phyloP scores from a whole-genome alignment of 2,797 vertebrate genomes.

The Chaetophractus vellerosus region DNA sequence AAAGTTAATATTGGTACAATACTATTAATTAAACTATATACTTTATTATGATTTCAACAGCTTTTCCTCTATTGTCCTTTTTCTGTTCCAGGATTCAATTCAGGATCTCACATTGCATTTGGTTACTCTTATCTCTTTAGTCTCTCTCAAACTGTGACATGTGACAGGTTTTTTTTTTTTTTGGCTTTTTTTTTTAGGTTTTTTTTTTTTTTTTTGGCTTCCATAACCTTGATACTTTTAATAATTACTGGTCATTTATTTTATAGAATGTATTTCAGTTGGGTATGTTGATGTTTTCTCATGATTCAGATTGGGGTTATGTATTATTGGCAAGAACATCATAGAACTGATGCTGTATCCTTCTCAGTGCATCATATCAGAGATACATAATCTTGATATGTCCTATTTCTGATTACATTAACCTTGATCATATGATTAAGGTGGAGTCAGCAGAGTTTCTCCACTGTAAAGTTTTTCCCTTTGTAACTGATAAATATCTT shows the following conservation, averaged over 20 bases:
- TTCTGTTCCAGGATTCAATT: background rate
- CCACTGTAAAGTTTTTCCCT: background rate
- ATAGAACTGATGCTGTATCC: background rate
- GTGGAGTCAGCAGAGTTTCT: background rate
- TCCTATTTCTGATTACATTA: background rate
- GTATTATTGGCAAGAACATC: background rate
- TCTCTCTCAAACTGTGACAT: background rate
- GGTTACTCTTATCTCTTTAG: background rate
- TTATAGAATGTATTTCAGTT: background rate
- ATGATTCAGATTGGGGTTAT: background rate
- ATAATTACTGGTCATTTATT: background rate
- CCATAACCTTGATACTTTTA: background rate
- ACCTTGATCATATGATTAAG: background rate
- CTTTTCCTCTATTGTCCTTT: background rate
- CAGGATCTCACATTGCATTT: background rate
- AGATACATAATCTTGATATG: background rate
- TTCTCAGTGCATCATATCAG: background rate
- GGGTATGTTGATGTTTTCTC: background rate
- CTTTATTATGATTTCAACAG: background rate
- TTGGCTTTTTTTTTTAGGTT: too few species aligned
- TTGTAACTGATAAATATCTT: background rate
- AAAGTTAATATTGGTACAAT: background rate
- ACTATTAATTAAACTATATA: background rate
- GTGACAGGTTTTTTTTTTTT: too few species aligned
- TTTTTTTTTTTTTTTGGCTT: too few species aligned